A percentile compares a stretch with the other conserved stretches of the same genome.
Conservation (phyloP, 2,797 vertebrate genomes). For the Falco novaeseelandiae region DNA sequence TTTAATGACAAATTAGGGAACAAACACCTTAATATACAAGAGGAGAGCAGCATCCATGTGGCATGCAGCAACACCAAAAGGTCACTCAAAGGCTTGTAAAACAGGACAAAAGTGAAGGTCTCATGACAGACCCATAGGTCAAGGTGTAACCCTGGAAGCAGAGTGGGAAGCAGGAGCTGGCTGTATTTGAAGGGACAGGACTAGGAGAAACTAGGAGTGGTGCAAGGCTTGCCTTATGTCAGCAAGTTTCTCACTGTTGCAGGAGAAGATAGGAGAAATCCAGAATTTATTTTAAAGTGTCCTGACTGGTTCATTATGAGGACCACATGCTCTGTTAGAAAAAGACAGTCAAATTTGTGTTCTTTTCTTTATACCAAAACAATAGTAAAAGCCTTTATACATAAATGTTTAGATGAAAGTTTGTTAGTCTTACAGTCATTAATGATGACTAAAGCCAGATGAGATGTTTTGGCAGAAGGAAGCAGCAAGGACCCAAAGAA, state of each 20-base stretch:
- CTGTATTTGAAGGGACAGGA: not conserved
- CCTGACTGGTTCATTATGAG: not conserved
- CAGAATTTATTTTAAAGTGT: not conserved
- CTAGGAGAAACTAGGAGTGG: not conserved
- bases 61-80: not conserved
- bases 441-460: not conserved
- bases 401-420: not conserved
- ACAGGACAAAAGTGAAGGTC: not conserved
- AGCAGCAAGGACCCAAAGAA: not conserved
- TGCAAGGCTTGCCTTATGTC: not conserved
- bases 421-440: not conserved
- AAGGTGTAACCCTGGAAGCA: not conserved
- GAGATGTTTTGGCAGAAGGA: not conserved
- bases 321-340: not conserved
- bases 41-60: not conserved
- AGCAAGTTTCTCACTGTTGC: not conserved
- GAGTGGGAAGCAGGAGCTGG: not conserved
- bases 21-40: not conserved
- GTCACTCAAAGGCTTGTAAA: not conserved
- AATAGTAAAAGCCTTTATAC: not conserved
- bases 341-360: not conserved
- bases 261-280: not conserved
- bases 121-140: not conserved
- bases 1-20: not conserved
- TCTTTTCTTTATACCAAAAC: not conserved